Base-by-base conservation (phyloP, 2,888 invertebrate genomes). In the Chrysina gloriosa region DNA sequence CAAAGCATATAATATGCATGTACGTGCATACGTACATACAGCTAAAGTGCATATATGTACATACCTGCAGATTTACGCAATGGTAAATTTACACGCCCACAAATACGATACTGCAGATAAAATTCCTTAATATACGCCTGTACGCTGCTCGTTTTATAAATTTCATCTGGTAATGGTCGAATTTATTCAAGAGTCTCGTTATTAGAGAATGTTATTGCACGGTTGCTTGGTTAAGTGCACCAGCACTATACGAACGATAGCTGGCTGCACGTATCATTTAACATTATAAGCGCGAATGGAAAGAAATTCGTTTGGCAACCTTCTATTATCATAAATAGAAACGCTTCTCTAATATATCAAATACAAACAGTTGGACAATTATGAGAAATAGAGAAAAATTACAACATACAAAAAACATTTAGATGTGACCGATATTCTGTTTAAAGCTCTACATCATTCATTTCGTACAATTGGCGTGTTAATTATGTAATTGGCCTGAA, bases 131-230 rank as follows among this genome's bases (percentile, higher is more conserved):
- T 56, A 31, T 56, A 58, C 23, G 48, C 47, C 27, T 61, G 42
- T 19, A 27, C 25, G 58, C 4, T 61, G 47, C 23, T 58, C 66
- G 56, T 66, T 66, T 66, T 66, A 47, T 56, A 58, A 66, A 66
- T 58, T 58, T 66, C 27, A 21, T 58, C 31, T 31, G 39, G 45
- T 64, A 52, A 64, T 64, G 39, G 64, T 19, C 27, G 39, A 39
- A 52, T 64, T 64, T 64, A 64, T 48, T 52, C 52, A 27, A 39
- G 36, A 50, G 36, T 52, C 64, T 39, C 48, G 64, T 64, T 64
- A 52, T 64, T 64, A 64, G 16, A 16, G 39, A 36, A 52, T 39
- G 16, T 50, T 64, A 50, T 64, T 64, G 64, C 64, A 34, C 23
- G 34, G 64, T 23, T 50, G 23, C 36, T 16, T 21, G 23, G 48